Evolutionary conservation across 2,888 invertebrate species (phyloP).

Genomic region (Macropis europaea): DNA sequence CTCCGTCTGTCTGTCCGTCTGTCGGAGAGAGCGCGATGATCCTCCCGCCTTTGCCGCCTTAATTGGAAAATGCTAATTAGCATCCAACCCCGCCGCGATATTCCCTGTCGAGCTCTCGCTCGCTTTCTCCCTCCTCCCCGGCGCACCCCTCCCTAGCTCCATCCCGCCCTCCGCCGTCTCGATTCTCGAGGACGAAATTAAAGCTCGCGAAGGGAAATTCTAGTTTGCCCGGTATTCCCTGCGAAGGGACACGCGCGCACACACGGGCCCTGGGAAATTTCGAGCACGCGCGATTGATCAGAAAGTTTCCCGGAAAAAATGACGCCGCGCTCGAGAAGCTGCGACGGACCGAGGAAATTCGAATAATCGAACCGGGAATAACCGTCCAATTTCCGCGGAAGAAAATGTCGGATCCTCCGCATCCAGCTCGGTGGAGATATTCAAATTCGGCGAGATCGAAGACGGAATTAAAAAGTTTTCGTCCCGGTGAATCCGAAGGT

Average conservation of each 20-base stretch:
- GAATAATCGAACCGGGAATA: constrained; percentile 2
- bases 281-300: constrained; percentile 32
- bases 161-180: neutral
- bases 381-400: neutral
- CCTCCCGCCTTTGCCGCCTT: constrained; percentile 66
- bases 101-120: constrained; percentile 56
- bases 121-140: constrained; percentile 11
- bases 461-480: too few relatives aligned
- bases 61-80: constrained; percentile 74
- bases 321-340: constrained; percentile 6
- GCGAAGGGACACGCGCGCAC: constrained; percentile 23
- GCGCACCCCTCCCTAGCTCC: too few relatives aligned
- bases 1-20: constrained; percentile 59
- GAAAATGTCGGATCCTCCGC: neutral
- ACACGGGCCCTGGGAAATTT: constrained; percentile 8
- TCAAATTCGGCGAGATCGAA: too few relatives aligned
- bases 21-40: constrained; percentile 45
- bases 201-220: constrained; percentile 56
- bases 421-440: too few relatives aligned
- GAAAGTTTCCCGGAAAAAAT: neutral
- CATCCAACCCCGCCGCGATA: constrained; percentile 66
- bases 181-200: constrained; percentile 56
- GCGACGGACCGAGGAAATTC: neutral
- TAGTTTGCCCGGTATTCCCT: constrained; percentile 36
- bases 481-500: too few relatives aligned